Base-by-base conservation (phyloP, 2,888 invertebrate genomes). In the Dryobotodes eremita region DNA sequence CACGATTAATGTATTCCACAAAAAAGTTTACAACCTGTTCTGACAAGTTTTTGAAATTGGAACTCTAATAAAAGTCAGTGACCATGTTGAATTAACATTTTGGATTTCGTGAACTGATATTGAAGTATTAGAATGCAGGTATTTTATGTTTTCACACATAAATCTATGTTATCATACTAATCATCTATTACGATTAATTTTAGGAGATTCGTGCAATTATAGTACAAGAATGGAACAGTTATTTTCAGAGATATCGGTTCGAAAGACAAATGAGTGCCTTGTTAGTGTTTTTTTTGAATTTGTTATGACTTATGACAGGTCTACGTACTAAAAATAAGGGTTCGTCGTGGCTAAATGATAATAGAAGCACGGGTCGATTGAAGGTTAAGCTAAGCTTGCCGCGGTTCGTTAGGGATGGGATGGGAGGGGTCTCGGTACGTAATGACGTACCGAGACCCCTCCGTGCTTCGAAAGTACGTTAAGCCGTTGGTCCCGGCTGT, bases 21-120 rank as follows among this genome's bases (percentile, higher is more conserved):
- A 74, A 57, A 73, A 83, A 72, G 17, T 71, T 77, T 61, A 66
- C 77, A 50, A 62, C 36, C 59, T 61, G 59, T 75, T 83, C 71
- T 48, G 55, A 80, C 83, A 74, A 68, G 83, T 80, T 71, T 84
- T 65, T 69, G 55, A 84, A 83, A 76, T 83, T 80, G 42, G 73
- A 80, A 84, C 66, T 81, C n/a, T 68, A 55, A n/a, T 83, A 72
- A 76, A 83, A 80, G 82, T 83, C 83, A 83, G 53, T 83, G 84
- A 83, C 84, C 55, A 70, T 53, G 64, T 64, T 70, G 69, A 57
- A 59, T 53, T 13, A 42, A 46, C 6, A 8, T 42, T 72, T 80
- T 23, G 2, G 31, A 70, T 71, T 55, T 55, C 11, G 31, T 31
- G 17, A 77, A 55, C 48, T 61, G 36, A 20, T 50, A 55, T 10